Percentiles rank a stretch among this genome's conserved stretches.
Conservation (phyloP, 2,888 invertebrate species). For the Caenorhabditis imperialis region DNA sequence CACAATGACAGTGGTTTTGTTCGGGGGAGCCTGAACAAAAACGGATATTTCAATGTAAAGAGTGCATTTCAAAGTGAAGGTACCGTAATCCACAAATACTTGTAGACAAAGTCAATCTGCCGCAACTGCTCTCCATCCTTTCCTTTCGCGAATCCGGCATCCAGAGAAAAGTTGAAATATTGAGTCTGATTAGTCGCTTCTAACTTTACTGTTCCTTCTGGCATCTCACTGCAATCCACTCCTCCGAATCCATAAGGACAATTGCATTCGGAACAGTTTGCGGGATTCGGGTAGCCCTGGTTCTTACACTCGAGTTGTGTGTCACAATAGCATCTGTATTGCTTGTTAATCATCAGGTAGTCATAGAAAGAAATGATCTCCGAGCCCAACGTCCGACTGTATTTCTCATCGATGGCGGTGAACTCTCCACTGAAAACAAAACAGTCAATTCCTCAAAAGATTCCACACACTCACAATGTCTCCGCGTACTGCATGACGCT, state of each 20-base stretch:
- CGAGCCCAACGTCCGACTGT: slow-evolving; percentile 9
- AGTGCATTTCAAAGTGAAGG: too few relatives aligned
- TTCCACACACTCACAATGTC: background rate
- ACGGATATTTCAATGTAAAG: background rate
- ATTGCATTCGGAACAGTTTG: slow-evolving; percentile 31
- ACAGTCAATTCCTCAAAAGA: background rate
- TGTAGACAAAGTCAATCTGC: slow-evolving; percentile 23
- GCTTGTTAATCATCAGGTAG: slow-evolving; percentile 34
- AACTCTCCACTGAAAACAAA: slow-evolving; percentile 8
- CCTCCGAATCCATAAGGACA: slow-evolving; percentile 35
- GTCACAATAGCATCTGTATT: slow-evolving; percentile 19
- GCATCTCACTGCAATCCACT: slow-evolving; percentile 9
- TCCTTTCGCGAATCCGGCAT: slow-evolving; percentile 3
- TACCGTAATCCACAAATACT: slow-evolving; percentile 32
- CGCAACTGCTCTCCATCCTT: background rate
- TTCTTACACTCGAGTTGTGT: slow-evolving; percentile 7
- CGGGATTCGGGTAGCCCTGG: slow-evolving; percentile 22
- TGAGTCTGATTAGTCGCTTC: slow-evolving; percentile 9
- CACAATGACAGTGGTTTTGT: slow-evolving; percentile 5
- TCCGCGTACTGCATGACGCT: slow-evolving; percentile 34
- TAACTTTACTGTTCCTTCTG: slow-evolving; percentile 7
- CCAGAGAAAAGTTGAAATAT: background rate
- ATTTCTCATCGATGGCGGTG: background rate
- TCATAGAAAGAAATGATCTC: slow-evolving; percentile 22
- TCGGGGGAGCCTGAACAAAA: slow-evolving; percentile 14